Evolutionary conservation across 2,888 invertebrate species (phyloP), one percentile per base, ranked within the genome.

Genomic region (Troglohyphantes excavatus): DNA sequence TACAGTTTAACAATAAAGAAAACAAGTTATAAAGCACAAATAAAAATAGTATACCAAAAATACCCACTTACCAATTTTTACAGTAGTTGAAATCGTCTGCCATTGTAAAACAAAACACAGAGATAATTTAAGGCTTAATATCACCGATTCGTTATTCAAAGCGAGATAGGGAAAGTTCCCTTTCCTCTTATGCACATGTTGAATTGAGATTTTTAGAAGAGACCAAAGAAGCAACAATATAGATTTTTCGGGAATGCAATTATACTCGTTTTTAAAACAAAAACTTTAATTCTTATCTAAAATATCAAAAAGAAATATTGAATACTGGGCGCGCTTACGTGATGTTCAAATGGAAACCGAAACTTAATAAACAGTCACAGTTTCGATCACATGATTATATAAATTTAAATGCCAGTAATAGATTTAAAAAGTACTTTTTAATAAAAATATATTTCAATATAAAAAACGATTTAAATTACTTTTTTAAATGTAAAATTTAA

Each of bases 291-390:
- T 33, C 33, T 33, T 9, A 33, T 33, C 9, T 33, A 33, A 29
- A 13, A 73, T 3, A 13, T 11, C 23, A 23, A 0, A 46, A n/a
- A 17, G 2, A 33, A n/a, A 68, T 17, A 29, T n/a, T 68, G 13
- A 17, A 11, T 17, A 27, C 27, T 33, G 27, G 19, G 7, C 19
- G 61, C 33, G 7, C 21, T 61, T 7, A 61, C n/a, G 19, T 19
- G 19, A 68, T 0, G 2, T 76, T 39, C 6, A 61, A 76, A 78
- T 63, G n/a, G 76, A 78, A 78, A 78, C 76, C 76, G 76, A 78
- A 78, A 78, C 76, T 39, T 23, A 19, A 2, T 39, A 0, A 26
- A 9, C 11, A 39, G 75, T 43, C 23, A 59, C 75, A 59, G 75
- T 75, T 59, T 11, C 59, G 13, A n/a, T 46, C 33, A 75, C 33